Evolutionary conservation across 2,797 vertebrate genomes (phyloP).

Genomic region (Cryptoprocta ferox): DNA sequence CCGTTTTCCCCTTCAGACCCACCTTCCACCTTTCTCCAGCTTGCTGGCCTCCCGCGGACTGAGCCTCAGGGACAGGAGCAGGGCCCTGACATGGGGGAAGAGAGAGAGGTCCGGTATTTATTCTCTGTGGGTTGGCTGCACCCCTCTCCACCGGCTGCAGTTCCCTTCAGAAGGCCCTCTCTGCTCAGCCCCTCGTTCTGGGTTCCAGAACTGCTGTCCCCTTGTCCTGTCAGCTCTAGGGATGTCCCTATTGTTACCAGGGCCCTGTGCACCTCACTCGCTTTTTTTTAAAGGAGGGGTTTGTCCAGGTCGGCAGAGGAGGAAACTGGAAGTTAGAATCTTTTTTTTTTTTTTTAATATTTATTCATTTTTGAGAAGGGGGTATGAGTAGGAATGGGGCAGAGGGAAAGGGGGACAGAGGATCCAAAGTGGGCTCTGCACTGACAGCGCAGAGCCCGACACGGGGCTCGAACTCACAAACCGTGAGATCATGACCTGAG

Average conservation of each 20-base stretch:
- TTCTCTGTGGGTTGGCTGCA: background rate
- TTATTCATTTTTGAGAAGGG: too few relatives aligned
- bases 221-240: background rate
- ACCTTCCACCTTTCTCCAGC: background rate
- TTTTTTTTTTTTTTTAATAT: too few relatives aligned
- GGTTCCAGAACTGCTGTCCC: background rate
- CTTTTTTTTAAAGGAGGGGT: background rate
- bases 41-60: background rate
- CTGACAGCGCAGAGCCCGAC: too few relatives aligned
- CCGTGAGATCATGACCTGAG: too few relatives aligned
- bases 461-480: too few relatives aligned
- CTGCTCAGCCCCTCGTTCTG: background rate
- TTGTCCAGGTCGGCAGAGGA: too few relatives aligned
- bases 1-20: background rate
- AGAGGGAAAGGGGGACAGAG: too few relatives aligned
- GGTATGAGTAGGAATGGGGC: too few relatives aligned
- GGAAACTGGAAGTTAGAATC: too few relatives aligned
- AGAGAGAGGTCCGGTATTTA: background rate
- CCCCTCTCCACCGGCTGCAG: background rate
- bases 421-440: too few relatives aligned
- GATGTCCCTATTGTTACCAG: background rate
- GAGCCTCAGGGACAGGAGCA: background rate
- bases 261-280: too few relatives aligned
- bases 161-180: accelerated
- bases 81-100: background rate